Conservation (phyloP, 2,113 vertebrate genomes). For the Psilopogon haemacephalus region DNA sequence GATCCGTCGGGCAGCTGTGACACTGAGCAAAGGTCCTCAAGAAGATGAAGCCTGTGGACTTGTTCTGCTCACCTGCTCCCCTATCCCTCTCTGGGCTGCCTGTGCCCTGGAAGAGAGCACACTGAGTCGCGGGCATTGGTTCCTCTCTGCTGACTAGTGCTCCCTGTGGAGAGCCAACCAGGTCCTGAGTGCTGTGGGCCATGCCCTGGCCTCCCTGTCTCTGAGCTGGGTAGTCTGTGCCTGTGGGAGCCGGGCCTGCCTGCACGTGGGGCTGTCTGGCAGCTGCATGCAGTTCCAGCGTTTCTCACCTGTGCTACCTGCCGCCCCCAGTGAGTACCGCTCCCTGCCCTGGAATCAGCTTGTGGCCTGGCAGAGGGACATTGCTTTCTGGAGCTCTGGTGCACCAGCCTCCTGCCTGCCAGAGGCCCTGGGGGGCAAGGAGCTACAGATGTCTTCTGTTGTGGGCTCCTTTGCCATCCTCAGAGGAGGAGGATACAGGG, state of each 20-base stretch:
- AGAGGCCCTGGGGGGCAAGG: neutral
- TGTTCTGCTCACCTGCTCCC: constrained; percentile 12
- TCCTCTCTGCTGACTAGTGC: neutral
- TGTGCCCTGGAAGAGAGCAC: neutral
- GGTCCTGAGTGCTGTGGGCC: neutral
- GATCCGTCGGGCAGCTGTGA: constrained; percentile 32
- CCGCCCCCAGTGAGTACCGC: constrained; percentile 28
- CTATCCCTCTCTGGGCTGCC: neutral
- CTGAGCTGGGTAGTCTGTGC: constrained; percentile 17
- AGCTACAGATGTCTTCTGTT: neutral
- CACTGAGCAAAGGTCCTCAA: constrained; percentile 7
- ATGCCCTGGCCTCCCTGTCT: neutral
- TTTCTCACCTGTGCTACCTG: constrained; percentile 38
- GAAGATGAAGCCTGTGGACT: constrained; percentile 40
- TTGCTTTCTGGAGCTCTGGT: neutral
- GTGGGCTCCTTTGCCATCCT: neutral
- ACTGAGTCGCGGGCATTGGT: neutral
- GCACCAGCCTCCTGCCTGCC: neutral
- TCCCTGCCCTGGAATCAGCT: constrained; percentile 11
- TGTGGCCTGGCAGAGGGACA: neutral
- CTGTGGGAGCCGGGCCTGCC: neutral
- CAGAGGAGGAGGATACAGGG: neutral
- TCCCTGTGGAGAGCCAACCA: neutral
- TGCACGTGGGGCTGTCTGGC: constrained; percentile 26
- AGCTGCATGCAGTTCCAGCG: constrained; percentile 35